A percentile compares a stretch with the other conserved stretches of the same genome.
Evolutionary conservation across 1,140 invertebrate species (phyloP).

Genomic region (Anadara kagoshimensis): DNA sequence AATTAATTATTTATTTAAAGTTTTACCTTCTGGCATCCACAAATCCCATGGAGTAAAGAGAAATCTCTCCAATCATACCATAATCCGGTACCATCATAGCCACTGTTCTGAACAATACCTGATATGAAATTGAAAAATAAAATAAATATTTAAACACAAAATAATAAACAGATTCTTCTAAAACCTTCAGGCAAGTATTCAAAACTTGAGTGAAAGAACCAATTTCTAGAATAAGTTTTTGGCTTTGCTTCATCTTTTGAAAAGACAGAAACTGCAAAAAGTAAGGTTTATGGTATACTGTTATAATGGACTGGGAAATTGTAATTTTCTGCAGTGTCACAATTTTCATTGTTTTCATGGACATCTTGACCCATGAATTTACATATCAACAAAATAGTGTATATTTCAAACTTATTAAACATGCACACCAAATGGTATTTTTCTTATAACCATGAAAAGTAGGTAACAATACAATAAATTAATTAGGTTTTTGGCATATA

Average conservation of each 20-base stretch:
- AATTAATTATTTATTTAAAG: no score
- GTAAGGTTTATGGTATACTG: no score
- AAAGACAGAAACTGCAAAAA: no score
- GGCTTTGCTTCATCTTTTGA: no score
- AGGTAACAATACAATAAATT: neutral
- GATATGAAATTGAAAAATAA: constrained; percentile 18
- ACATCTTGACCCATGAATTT: no score
- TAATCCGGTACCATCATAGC: constrained; percentile 76
- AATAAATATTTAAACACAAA: neutral
- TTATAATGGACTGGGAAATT: neutral
- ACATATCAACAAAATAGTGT: neutral
- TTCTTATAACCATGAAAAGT: neutral
- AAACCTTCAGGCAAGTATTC: no score
- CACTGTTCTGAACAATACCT: constrained; percentile 74
- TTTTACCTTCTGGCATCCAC: constrained; percentile 72
- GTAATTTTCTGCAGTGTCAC: neutral
- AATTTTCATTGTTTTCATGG: neutral
- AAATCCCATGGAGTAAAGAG: constrained; percentile 74
- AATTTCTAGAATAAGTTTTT: neutral
- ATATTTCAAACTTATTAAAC: no score
- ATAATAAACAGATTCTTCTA: no score
- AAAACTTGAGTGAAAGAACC: no score
- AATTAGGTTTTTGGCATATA: neutral
- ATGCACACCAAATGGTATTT: neutral
- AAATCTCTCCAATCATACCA: constrained; percentile 74